Base-by-base conservation (phyloP, 2,113 vertebrate genomes). In the Mola mola region DNA sequence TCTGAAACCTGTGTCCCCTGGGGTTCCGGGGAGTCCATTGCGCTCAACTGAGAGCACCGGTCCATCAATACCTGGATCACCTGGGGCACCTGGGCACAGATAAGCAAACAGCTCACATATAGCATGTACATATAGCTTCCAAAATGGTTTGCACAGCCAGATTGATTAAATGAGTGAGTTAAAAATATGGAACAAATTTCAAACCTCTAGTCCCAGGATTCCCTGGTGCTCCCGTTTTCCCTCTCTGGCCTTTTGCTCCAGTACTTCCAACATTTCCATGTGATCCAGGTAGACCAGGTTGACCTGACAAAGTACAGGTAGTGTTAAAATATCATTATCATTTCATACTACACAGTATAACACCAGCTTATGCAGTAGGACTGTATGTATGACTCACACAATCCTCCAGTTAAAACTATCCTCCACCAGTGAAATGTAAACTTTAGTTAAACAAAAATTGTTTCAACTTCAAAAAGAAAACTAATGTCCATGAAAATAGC, bases 1-100 rank as follows among this genome's bases (percentile, higher is more conserved):
- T 28, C 9, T 60, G 26, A 22, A 4, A 21, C 94, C 94, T 11
- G 53, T 1, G 15, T 79, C 66, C 43, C 91, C 91, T 33, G 36
- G 34, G 1, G 0, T 8, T 59, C 91, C 90, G 17, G 42, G 0
- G 36, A 5, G 17, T 49, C 90, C 89, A 57, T 1, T 70, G 16
- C 15, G 22, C 36, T 86, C 87, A 22, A 26, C 11, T 44, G 46
- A 37, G 8, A 20, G 6, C 2, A 4, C 12, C 44, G 4, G 1
- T 36, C 53, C 49, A 52, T 76, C 73, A 41, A 33, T 1, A 48
- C 88, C 88, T 59, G 61, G 70, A 38, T 86, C 74, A 42, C 90
- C 90, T 29, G 38, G 48, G 3, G 51, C 43, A 33, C 89, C 90
- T 90, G 33, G 11, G 6, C 21, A 64, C 11, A 38, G 4, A 56